Conservation (phyloP, 92 coral and sea anemone species). For the Parazoanthus darwini region DNA sequence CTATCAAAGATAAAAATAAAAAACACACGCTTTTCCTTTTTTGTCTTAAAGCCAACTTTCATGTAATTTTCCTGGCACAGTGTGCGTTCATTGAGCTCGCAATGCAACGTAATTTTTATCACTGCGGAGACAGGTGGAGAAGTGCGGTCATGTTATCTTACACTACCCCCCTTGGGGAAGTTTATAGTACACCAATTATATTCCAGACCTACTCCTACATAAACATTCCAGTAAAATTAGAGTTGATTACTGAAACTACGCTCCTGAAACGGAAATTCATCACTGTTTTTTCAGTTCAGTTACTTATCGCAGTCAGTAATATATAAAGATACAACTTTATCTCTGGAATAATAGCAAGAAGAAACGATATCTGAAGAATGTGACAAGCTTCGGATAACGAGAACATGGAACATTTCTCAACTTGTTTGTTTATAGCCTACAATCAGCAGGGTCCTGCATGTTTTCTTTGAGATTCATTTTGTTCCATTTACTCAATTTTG, state of each 20-base stretch:
- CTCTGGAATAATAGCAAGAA: background rate
- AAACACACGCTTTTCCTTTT: background rate
- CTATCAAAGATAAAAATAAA: background rate
- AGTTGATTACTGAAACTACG: background rate
- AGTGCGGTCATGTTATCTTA: conserved; percentile 18
- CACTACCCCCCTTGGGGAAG: conserved; percentile 4
- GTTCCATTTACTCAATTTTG: conserved; percentile 12
- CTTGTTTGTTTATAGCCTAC: background rate
- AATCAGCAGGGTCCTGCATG: conserved; percentile 2
- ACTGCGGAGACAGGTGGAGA: background rate
- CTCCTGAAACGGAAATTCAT: background rate
- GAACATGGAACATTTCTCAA: background rate
- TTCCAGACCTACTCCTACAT: background rate
- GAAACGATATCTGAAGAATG: background rate
- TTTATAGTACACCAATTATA: background rate
- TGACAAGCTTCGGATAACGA: background rate
- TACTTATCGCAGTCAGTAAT: background rate
- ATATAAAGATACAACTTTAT: background rate
- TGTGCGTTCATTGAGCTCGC: background rate
- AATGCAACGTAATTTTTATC: background rate
- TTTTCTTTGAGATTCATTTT: conserved; percentile 16
- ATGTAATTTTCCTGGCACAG: background rate
- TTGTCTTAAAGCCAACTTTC: too few species aligned
- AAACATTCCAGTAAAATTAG: background rate
- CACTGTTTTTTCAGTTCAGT: background rate